Evolutionary conservation across 1,140 invertebrate species (phyloP).

Genomic region (Zaprionus kolodkinae): DNA sequence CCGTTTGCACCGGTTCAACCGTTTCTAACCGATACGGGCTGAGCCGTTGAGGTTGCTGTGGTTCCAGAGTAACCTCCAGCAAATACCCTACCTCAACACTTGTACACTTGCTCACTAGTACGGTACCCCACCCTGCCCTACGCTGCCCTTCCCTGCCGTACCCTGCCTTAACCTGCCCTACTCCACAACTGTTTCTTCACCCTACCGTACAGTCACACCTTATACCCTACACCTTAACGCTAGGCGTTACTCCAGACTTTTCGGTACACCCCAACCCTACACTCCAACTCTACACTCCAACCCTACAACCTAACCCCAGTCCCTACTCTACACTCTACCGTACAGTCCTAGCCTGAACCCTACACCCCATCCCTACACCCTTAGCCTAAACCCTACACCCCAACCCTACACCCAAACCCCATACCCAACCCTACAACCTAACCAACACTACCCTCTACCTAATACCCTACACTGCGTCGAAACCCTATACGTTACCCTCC

Average conservation of each 20-base stretch:
- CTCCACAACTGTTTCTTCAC: background rate
- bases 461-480: background rate
- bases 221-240: background rate
- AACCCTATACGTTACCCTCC: background rate
- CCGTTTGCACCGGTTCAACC: constrained; percentile 8
- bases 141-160: no score
- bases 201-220: no score
- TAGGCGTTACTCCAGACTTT: no score
- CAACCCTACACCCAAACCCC: no score
- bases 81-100: background rate
- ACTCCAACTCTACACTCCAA: background rate
- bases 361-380: background rate
- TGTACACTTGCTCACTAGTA: no score
- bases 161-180: no score
- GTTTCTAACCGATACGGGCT: background rate
- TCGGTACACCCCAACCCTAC: background rate
- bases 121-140: no score
- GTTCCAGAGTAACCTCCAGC: background rate
- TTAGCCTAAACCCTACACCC: background rate
- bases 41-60: background rate
- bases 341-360: background rate
- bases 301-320: background rate
- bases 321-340: background rate
- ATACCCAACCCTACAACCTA: background rate
- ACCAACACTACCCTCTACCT: background rate